A percentile compares a stretch with the other conserved stretches of the same genome.
phyloP scores from a whole-genome alignment of 2,797 vertebrate genomes.

The Lepus townsendii region DNA sequence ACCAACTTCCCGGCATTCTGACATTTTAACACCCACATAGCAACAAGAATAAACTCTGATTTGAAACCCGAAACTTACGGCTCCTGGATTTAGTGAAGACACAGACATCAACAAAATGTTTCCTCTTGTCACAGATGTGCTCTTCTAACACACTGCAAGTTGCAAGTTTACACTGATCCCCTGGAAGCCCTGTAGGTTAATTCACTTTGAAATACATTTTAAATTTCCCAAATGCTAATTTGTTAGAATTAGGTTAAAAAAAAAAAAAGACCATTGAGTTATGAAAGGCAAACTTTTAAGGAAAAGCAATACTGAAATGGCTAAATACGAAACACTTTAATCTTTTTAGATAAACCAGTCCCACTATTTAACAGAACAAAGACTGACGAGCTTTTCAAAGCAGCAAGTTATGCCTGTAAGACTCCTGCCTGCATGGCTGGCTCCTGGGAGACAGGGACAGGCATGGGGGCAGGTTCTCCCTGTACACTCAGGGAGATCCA shows the following conservation, averaged over 20 bases:
- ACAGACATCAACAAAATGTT: neutral
- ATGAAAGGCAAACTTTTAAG: neutral
- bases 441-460: neutral
- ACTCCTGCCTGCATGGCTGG: neutral
- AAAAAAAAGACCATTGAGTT: neutral
- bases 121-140: neutral
- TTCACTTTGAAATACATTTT: neutral
- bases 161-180: too few relatives aligned
- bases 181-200: neutral
- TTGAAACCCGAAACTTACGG: constrained; percentile 38
- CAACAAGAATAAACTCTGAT: constrained; percentile 47
- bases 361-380: neutral
- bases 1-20: constrained; percentile 44
- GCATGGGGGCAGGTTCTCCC: neutral
- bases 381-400: neutral
- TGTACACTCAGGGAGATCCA: neutral
- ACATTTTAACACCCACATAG: constrained; percentile 13
- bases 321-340: neutral
- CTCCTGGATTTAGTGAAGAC: constrained; percentile 43
- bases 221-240: too few relatives aligned
- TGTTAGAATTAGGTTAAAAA: neutral
- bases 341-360: neutral
- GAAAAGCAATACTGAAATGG: neutral
- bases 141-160: too few relatives aligned
- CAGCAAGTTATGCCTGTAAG: too few relatives aligned